These are phyloP conservation scores for Leptodactylus fuscus DNA, from an alignment of 2,113 vertebrate genomes.

Conservation along the genomic window DNA sequence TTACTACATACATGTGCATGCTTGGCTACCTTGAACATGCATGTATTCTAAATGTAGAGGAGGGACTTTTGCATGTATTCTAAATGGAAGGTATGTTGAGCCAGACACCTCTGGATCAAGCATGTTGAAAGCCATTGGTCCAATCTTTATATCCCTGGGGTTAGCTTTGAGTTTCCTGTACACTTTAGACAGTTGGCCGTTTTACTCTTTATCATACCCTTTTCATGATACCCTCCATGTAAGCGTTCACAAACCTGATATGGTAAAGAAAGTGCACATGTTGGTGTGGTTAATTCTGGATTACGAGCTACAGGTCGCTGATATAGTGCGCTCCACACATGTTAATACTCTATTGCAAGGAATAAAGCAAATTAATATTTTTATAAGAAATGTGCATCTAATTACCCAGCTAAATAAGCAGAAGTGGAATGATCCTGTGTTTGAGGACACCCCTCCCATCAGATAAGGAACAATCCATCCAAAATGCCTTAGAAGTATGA, in stretches of 20 bases:
- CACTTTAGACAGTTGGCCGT: too few species aligned
- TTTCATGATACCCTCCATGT: not conserved
- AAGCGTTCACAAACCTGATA: not conserved
- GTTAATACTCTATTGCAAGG: not conserved
- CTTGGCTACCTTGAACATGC: too few species aligned
- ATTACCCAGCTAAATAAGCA: constrained; percentile 13
- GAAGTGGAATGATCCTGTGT: not conserved
- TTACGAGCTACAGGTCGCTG: not conserved
- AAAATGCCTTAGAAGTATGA: not conserved
- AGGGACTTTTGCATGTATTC: too few species aligned
- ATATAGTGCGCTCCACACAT: not conserved
- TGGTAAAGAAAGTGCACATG: not conserved
- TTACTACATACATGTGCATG: too few species aligned
- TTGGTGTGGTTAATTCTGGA: not conserved
- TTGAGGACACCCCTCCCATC: not conserved
- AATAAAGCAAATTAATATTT: constrained; percentile 26
- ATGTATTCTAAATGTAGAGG: too few species aligned
- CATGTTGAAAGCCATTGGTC: too few species aligned
- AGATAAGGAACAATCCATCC: not conserved
- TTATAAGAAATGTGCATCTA: constrained; percentile 45
- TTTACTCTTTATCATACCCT: too few species aligned
- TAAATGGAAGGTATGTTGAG: too few species aligned
- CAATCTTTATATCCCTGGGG: too few species aligned
- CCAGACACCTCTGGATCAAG: too few species aligned
- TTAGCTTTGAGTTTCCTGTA: too few species aligned